Conservation (phyloP, 35 echinoderm and acorn worm genomes). For the Hemicentrotus pulcherrimus region DNA sequence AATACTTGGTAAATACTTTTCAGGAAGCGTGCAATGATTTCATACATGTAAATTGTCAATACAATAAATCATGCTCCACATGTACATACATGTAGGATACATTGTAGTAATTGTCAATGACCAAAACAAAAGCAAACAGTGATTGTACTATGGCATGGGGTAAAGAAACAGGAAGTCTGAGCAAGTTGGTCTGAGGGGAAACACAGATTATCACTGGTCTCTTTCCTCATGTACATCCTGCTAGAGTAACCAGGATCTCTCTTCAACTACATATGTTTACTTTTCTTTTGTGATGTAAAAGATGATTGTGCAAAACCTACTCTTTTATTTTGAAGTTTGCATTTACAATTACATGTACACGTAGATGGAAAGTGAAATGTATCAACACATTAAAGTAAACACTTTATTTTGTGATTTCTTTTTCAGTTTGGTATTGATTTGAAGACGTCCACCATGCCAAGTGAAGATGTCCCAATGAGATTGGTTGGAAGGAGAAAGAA, state of each 20-base stretch:
- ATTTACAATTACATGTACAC: too few relatives aligned
- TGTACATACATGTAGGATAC: too few relatives aligned
- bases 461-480: slow-evolving; percentile 32
- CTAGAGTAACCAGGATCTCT: not conserved
- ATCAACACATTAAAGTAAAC: too few relatives aligned
- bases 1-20: too few relatives aligned
- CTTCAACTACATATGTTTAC: not conserved
- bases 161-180: not conserved
- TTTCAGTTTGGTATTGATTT: not conserved
- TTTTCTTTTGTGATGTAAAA: not conserved
- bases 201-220: not conserved
- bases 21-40: too few relatives aligned
- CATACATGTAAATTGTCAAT: too few relatives aligned
- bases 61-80: too few relatives aligned
- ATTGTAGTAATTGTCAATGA: too few relatives aligned
- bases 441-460: slow-evolving; percentile 15
- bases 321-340: too few relatives aligned
- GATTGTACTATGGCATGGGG: not conserved
- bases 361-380: too few relatives aligned
- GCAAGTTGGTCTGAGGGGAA: not conserved
- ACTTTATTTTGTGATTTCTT: not conserved
- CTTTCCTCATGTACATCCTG: not conserved
- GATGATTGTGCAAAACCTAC: too few relatives aligned
- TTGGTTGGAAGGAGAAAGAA: slow-evolving; percentile 32
- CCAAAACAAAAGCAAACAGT: not conserved